These are phyloP conservation scores for Grammomys dolichurus DNA, from an alignment of 2,113 vertebrate species.

Conservation along the genomic window DNA sequence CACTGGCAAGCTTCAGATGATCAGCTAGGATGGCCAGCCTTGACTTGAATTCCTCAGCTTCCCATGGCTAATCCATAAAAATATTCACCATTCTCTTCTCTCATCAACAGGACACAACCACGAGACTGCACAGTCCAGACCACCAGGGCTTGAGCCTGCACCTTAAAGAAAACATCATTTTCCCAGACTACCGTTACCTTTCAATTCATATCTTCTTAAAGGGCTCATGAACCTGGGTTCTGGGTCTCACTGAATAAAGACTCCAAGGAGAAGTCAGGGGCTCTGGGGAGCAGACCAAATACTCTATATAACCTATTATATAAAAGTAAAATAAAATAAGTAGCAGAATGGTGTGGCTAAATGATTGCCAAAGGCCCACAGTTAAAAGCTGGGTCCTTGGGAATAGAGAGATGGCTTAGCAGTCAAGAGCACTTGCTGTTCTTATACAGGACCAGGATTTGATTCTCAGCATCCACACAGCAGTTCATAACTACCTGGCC, in stretches of 20 bases:
- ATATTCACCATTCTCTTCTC: neutral
- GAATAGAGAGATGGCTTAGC: neutral
- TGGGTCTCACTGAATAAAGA: neutral
- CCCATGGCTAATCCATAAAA: too few species aligned
- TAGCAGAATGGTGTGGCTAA: neutral
- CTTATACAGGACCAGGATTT: neutral
- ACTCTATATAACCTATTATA: neutral
- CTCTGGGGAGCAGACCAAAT: neutral
- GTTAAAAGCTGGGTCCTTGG: neutral
- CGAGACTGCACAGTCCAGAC: neutral
- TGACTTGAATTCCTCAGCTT: neutral
- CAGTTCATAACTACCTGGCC: neutral
- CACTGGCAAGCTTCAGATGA: neutral
- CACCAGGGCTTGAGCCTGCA: neutral
- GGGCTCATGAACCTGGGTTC: neutral
- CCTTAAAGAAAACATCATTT: neutral
- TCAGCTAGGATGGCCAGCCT: neutral
- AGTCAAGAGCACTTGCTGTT: neutral
- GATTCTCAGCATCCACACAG: neutral
- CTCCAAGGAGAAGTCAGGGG: neutral
- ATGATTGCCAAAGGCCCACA: neutral
- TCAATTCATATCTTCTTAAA: neutral
- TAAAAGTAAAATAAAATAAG: neutral
- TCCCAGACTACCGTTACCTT: neutral
- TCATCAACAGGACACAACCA: neutral